phyloP scores from a whole-genome alignment of 2,888 invertebrate genomes.

The Aphrophora alni region DNA sequence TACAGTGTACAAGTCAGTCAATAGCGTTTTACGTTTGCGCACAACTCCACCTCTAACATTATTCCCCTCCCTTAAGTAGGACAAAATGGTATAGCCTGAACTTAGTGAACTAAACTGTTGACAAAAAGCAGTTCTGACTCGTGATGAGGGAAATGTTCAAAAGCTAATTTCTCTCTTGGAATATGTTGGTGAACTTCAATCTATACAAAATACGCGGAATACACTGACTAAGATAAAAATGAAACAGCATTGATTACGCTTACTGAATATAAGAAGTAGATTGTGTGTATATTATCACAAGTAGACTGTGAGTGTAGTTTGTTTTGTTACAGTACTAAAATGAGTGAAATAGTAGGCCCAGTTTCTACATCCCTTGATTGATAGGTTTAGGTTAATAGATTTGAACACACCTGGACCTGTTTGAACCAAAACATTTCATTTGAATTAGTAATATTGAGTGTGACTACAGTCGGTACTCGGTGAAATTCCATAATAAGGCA shows the following conservation, averaged over 20 bases:
- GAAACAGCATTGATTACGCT: background rate
- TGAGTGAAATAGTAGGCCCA: background rate
- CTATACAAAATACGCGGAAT: too few species aligned
- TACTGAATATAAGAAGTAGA: background rate
- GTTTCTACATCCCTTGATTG: background rate
- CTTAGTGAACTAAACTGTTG: background rate
- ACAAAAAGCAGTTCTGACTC: too few species aligned
- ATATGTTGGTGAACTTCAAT: too few species aligned
- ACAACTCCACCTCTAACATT: too few species aligned
- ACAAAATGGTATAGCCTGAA: background rate
- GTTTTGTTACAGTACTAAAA: background rate
- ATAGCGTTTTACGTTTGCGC: background rate
- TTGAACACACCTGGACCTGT: background rate
- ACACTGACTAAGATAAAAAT: background rate
- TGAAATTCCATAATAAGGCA: too few species aligned
- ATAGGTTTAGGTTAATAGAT: background rate
- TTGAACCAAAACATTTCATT: background rate
- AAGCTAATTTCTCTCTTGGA: too few species aligned
- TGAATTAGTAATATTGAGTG: too few species aligned
- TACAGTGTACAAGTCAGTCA: background rate
- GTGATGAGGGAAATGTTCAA: too few species aligned
- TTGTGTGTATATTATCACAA: background rate
- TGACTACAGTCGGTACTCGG: too few species aligned
- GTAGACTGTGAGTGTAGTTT: background rate
- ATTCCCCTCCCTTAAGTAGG: too few species aligned